phyloP scores from a whole-genome alignment of 2,797 vertebrate genomes.

The Myoxocephalus aenaeus region DNA sequence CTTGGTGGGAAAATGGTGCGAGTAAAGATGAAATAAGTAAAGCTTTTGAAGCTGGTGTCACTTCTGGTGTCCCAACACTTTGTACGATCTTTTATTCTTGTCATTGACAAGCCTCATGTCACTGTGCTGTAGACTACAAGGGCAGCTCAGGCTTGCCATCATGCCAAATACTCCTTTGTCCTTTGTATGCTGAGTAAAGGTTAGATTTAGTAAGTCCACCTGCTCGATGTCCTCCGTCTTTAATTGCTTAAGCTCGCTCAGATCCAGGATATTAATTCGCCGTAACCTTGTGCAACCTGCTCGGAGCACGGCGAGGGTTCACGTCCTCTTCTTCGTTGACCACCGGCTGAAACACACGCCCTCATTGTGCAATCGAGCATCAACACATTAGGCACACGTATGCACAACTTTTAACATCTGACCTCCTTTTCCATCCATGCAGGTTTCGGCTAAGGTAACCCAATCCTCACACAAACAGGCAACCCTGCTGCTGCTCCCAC shows the following conservation, averaged over 20 bases:
- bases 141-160: slow-evolving; percentile 15
- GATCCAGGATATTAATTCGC: slow-evolving; percentile 61
- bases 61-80: not conserved
- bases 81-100: not conserved
- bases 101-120: slow-evolving; percentile 8
- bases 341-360: slow-evolving; percentile 11
- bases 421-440: slow-evolving; percentile 58
- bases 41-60: slow-evolving; percentile 1
- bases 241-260: slow-evolving; percentile 70
- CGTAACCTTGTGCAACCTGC: slow-evolving; percentile 50
- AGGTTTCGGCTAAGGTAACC: slow-evolving; percentile 64
- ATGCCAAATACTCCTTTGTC: slow-evolving; percentile 54
- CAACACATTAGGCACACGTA: slow-evolving; percentile 54
- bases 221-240: slow-evolving; percentile 56
- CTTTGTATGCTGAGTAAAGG: slow-evolving; percentile 55
- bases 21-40: not conserved
- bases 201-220: slow-evolving; percentile 59
- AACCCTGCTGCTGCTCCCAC: slow-evolving; percentile 39
- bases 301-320: not conserved
- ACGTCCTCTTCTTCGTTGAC: slow-evolving; percentile 1
- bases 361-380: slow-evolving; percentile 68
- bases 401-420: slow-evolving; percentile 51
- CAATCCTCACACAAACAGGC: slow-evolving; percentile 63
- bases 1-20: not conserved
- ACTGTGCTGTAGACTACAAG: slow-evolving; percentile 17